Base-by-base conservation (phyloP, 1,140 invertebrate genomes). In the Aphis gossypii region DNA sequence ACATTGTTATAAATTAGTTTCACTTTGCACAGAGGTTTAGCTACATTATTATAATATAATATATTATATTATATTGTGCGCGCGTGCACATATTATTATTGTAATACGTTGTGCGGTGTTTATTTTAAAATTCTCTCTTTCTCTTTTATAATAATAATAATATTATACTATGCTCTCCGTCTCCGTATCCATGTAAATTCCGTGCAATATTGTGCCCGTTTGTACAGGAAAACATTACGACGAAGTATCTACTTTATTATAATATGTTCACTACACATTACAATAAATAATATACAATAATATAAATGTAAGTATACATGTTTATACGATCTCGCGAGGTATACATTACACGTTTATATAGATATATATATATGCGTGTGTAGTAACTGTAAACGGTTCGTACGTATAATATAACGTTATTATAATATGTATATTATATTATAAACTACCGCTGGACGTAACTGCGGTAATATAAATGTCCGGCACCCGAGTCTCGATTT, bases 381-480 rank as follows among this genome's bases (percentile, higher is more conserved):
- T 35, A 76, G n/a, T 76, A 76, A 76, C 60, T 76, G 60, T 76
- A 76, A 76, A 76, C 60, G 60, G n/a, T 76, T n/a, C 60, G 30
- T 76, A 76, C n/a, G 14, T 1, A n/a, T 30, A 60, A 30, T 60
- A 30, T 30, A 30, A 60, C 11, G 9, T 30, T 25, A 25, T 60
- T 25, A 54, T 54, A 25, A 18, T 76, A 76, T 76, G 30, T 76
- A n/a, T 68, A 60, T 60, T 60, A 68, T 76, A 76, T 18, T 14
- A 44, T 30, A 46, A 86, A 86, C 41, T 41, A 30, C 41, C 83
- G 41, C 25, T 44, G 83, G 23, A 86, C 83, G 60, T n/a, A 76
- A 76, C 60, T n/a, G 60, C 60, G 30, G 41, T 25, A 44, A 86
- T 86, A 86, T 86, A 86, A 86, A 86, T 86, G 83, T 86, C 83